Conservation (phyloP, 2,797 vertebrate species). For the Enteromius paludinosus region DNA sequence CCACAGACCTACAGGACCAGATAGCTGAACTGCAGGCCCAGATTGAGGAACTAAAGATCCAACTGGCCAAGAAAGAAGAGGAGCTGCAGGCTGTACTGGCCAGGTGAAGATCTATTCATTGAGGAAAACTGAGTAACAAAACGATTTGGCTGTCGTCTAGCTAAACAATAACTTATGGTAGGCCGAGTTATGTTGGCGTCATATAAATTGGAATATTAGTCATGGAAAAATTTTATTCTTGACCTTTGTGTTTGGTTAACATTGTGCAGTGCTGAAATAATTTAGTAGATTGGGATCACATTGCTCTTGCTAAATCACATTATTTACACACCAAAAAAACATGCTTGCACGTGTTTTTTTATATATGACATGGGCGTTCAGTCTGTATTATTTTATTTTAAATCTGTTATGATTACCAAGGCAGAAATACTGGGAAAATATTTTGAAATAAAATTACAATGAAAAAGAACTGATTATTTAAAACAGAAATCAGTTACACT, state of each 20-base stretch:
- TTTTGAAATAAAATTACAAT: not conserved
- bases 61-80: conserved; percentile 94
- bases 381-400: not conserved
- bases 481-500: not conserved
- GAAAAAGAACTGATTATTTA: not conserved
- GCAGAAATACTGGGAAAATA: not conserved
- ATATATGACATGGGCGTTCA: not conserved
- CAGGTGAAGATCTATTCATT: conserved; percentile 65
- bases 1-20: conserved; percentile 96
- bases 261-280: not conserved
- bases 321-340: not conserved
- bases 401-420: not conserved
- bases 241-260: not conserved
- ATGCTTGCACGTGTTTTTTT: not conserved
- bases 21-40: conserved; percentile 95
- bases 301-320: not conserved
- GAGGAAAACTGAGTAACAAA: not conserved
- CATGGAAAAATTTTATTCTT: not conserved
- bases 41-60: conserved; percentile 93
- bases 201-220: conserved; percentile 3
- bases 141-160: not conserved
- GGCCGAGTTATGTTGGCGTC: not conserved
- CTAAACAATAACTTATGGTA: not conserved
- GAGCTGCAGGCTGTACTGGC: conserved; percentile 88
- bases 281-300: not conserved